phyloP scores from a whole-genome alignment of 2,888 invertebrate species.

The Sycophila texana region DNA sequence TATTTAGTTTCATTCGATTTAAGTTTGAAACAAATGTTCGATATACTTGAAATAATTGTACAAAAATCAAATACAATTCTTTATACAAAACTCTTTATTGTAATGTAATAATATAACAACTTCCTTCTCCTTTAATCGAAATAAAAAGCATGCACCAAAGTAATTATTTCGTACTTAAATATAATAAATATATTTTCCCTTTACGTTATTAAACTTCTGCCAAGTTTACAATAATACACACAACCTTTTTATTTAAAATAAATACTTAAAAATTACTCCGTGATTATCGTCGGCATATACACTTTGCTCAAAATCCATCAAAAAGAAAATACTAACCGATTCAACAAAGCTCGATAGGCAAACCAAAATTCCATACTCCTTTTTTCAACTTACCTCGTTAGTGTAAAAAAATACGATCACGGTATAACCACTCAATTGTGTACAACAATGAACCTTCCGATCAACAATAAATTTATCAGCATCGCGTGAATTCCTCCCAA shows the following conservation, averaged over 20 bases:
- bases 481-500: too few species aligned
- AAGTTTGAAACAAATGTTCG: too few species aligned
- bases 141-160: slow-evolving; percentile 7
- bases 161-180: slow-evolving; percentile 1
- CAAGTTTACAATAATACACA: slow-evolving; percentile 3
- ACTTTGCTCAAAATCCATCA: too few species aligned
- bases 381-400: slow-evolving; percentile 16
- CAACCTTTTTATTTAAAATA: not conserved
- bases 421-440: too few species aligned
- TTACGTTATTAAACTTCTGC: not conserved
- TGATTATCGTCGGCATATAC: too few species aligned
- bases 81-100: slow-evolving; percentile 21
- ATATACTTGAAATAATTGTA: too few species aligned
- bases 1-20: not conserved
- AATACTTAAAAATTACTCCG: slow-evolving; percentile 5
- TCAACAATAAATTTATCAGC: too few species aligned
- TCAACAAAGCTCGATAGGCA: slow-evolving; percentile 4
- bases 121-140: not conserved
- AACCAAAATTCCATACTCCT: too few species aligned
- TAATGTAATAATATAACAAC: slow-evolving; percentile 2
- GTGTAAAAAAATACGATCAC: too few species aligned
- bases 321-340: too few species aligned
- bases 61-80: not conserved
- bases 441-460: too few species aligned
- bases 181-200: not conserved